Evolutionary conservation across 2,113 vertebrate genomes (phyloP).

Genomic region (Toxotes jaculatrix): DNA sequence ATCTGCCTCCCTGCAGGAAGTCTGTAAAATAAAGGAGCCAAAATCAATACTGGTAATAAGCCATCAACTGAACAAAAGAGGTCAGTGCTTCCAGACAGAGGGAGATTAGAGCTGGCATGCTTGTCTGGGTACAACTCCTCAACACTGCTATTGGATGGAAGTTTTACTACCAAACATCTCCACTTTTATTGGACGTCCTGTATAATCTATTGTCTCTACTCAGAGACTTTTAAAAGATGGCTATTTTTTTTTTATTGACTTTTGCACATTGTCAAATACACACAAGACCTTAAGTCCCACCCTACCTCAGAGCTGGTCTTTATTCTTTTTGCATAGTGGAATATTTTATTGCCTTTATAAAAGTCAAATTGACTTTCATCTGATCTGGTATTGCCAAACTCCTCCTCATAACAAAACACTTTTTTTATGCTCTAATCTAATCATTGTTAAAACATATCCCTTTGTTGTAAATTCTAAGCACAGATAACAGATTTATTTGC

Average conservation of each 20-base stretch:
- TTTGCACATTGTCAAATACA: not conserved
- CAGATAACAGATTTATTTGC: too few relatives aligned
- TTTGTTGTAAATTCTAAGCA: too few relatives aligned
- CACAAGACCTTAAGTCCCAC: too few relatives aligned
- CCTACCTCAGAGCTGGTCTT: not conserved
- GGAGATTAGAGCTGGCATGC: constrained; percentile 62
- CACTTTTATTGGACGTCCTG: not conserved
- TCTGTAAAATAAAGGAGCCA: constrained; percentile 65
- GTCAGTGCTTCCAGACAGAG: constrained; percentile 75
- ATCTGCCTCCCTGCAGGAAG: constrained; percentile 70
- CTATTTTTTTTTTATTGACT: not conserved
- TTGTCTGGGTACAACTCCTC: constrained; percentile 35
- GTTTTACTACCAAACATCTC: constrained; percentile 23
- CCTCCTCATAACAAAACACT: too few relatives aligned
- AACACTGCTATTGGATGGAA: not conserved
- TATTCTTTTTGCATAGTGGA: not conserved
- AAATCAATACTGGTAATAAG: constrained; percentile 80
- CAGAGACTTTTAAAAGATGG: not conserved
- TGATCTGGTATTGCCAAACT: too few relatives aligned
- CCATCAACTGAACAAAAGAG: constrained; percentile 76
- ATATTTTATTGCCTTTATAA: not conserved
- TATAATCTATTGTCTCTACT: not conserved
- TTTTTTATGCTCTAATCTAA: too few relatives aligned
- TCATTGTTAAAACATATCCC: too few relatives aligned
- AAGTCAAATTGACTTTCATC: not conserved